Conservation (phyloP, 2,113 vertebrate species). For the Aspiorhynchus laticeps region DNA sequence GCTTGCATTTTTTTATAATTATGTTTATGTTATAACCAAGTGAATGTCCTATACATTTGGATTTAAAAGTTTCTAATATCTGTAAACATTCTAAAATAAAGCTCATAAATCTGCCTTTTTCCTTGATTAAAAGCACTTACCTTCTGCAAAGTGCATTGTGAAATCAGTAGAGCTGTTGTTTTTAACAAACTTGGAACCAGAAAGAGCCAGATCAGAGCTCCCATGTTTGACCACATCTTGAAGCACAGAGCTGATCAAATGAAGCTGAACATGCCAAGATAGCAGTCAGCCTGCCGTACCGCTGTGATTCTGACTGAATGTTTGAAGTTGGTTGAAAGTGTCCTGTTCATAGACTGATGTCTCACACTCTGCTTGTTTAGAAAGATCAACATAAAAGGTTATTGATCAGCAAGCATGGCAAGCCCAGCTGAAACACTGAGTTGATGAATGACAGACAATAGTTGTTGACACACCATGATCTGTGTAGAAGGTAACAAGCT, state of each 20-base stretch:
- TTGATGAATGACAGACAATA: slow-evolving; percentile 58
- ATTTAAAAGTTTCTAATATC: background rate
- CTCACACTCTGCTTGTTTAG: background rate
- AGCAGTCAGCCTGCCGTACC: background rate
- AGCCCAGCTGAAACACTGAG: slow-evolving; percentile 52
- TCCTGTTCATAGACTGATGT: background rate
- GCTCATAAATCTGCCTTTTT: slow-evolving; percentile 62
- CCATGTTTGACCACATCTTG: slow-evolving; percentile 64
- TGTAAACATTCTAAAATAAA: slow-evolving; percentile 47
- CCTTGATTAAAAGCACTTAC: slow-evolving; percentile 65
- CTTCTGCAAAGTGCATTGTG: slow-evolving; percentile 62
- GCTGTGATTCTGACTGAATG: background rate
- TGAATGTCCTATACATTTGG: background rate
- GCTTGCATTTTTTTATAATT: background rate
- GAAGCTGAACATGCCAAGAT: background rate
- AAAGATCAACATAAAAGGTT: slow-evolving; percentile 19
- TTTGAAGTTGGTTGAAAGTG: background rate
- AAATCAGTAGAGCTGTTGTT: slow-evolving; percentile 59
- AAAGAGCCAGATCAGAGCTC: slow-evolving; percentile 60
- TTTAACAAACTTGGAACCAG: slow-evolving; percentile 64
- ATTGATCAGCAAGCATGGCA: slow-evolving; percentile 10
- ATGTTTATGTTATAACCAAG: background rate
- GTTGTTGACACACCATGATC: slow-evolving; percentile 53
- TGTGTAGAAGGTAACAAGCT: slow-evolving; percentile 32
- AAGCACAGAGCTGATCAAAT: slow-evolving; percentile 10